Percentiles rank a stretch among this genome's conserved stretches.
Conservation (phyloP, 2,113 vertebrate species). For the Embiotoca jacksoni region DNA sequence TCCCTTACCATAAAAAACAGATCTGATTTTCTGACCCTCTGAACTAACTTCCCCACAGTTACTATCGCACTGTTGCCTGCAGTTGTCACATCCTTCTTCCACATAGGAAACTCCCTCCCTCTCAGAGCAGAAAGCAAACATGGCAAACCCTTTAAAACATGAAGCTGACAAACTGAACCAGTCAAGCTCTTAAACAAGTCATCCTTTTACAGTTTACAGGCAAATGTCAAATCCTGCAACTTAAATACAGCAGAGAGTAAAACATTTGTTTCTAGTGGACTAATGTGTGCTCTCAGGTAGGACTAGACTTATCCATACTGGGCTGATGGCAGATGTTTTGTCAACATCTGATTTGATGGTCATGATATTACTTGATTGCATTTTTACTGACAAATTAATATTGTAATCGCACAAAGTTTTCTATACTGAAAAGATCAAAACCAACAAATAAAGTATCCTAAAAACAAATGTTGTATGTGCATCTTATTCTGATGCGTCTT, state of each 20-base stretch:
- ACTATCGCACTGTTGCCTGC: conserved; percentile 5
- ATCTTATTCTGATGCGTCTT: too few relatives aligned
- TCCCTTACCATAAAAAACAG: too few relatives aligned
- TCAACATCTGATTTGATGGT: background rate
- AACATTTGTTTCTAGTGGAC: too few relatives aligned
- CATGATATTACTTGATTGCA: background rate
- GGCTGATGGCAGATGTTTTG: background rate
- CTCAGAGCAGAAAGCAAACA: conserved; percentile 13
- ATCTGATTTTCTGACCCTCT: background rate
- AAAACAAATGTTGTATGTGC: background rate
- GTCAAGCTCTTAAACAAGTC: background rate
- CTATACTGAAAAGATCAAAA: too few relatives aligned
- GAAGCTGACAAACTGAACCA: background rate
- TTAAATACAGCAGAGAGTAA: too few relatives aligned
- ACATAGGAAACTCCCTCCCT: conserved; percentile 55
- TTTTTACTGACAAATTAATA: background rate
- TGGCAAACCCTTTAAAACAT: background rate
- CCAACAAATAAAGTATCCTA: background rate
- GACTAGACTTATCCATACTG: too few relatives aligned
- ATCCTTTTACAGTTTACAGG: background rate
- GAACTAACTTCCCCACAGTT: background rate
- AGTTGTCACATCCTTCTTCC: conserved; percentile 41
- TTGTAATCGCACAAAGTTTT: background rate
- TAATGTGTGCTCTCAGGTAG: too few relatives aligned
- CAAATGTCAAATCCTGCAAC: background rate